Conservation (phyloP, 2,797 vertebrate genomes). For the Thalassophryne amazonica region DNA sequence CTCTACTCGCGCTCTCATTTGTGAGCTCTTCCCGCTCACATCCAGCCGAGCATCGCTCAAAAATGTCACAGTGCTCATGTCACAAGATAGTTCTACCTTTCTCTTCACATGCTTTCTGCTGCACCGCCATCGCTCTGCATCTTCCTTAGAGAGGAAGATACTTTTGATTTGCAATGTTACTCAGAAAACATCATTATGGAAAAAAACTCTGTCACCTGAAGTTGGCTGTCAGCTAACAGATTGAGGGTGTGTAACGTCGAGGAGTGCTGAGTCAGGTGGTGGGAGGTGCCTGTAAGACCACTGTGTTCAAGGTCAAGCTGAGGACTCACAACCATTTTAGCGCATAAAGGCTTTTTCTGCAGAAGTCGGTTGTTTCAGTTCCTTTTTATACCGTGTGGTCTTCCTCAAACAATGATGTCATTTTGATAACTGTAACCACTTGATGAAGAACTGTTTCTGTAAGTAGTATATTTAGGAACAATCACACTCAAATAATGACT, state of each 20-base stretch:
- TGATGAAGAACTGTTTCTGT: background rate
- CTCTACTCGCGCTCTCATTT: constrained; percentile 28
- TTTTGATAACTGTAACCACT: background rate
- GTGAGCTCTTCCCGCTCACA: constrained; percentile 47
- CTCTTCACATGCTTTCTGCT: constrained; percentile 1
- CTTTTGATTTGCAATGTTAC: constrained; percentile 64
- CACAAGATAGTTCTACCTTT: constrained; percentile 10
- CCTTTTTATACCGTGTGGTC: background rate
- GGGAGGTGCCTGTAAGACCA: constrained; percentile 31
- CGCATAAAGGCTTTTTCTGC: constrained; percentile 10
- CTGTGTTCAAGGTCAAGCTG: constrained; percentile 68
- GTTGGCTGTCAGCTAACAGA: constrained; percentile 60
- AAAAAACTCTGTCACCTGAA: constrained; percentile 58
- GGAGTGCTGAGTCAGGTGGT: constrained; percentile 63
- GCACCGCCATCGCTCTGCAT: background rate
- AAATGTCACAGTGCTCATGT: constrained; percentile 25
- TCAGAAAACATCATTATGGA: constrained; percentile 53
- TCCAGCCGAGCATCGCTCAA: constrained; percentile 44
- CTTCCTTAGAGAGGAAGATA: constrained; percentile 3
- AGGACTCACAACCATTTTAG: constrained; percentile 27
- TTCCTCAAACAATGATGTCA: constrained; percentile 1
- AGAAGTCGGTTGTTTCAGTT: constrained; percentile 8
- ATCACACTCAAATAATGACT: too few species aligned
- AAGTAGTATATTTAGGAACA: too few species aligned
- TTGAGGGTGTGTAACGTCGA: constrained; percentile 36